Evolutionary conservation across 2,113 vertebrate genomes (phyloP), one percentile per base, ranked within the genome.

Genomic region (Dissostichus mawsoni): DNA sequence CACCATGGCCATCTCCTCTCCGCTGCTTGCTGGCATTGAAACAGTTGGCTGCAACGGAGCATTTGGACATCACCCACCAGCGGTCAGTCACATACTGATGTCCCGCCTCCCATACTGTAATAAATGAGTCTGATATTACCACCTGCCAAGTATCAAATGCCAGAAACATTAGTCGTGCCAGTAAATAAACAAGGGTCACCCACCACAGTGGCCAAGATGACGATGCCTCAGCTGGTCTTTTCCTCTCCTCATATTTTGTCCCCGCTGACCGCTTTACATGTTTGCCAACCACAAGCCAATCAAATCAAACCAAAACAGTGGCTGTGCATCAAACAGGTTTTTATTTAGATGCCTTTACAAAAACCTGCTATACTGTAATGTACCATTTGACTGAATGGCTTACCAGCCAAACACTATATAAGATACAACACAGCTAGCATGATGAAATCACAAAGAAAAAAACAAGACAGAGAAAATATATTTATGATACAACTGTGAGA

Each of bases 81-180:
- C 70, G 84, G 82, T 89, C 91, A 92, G 84, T 90, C 85, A 87
- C 82, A 85, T 55, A 77, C 67, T 58, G 65, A 93, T 64, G 84
- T 80, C 69, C 87, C 74, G 47, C 80, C 89, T 89, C 69, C 67
- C 64, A 73, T 69, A 74, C 81, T 74, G 29, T 29, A 29, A 29
- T 29, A 84, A 81, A 76, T 80, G 62, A 77, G 76, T 82, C 78
- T 65, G 29, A 66, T 82, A 75, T 83, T 29, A 88, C 80, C 88
- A 91, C 88, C 85, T 92, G 88, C 89, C 88, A 91, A 89, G 80
- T 67, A 82, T 81, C 80, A 89, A 82, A 77, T 84, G 86, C 76
- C 86, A 84, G 84, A 44, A 70, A 85, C 80, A 84, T 75, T 8
- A 53, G 66, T 62, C 74, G 82, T 85, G 88, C 79, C 82, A 78